Conservation (phyloP, 2,888 invertebrate genomes). For the Coecobrya sp. region DNA sequence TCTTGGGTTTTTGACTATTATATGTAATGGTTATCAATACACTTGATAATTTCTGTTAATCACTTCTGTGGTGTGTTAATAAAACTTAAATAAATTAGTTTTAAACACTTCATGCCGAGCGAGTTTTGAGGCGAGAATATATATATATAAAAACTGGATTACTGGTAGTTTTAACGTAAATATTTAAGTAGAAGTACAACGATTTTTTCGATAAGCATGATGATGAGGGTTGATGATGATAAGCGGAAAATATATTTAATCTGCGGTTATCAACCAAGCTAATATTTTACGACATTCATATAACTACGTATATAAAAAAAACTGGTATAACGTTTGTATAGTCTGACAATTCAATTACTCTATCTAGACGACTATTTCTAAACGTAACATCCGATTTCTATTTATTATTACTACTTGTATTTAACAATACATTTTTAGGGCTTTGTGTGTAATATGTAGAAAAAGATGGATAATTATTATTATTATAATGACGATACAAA, state of each 20-base stretch:
- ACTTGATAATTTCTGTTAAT: too few relatives aligned
- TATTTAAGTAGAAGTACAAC: too few relatives aligned
- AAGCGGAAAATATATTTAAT: too few relatives aligned
- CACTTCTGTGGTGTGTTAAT: too few relatives aligned
- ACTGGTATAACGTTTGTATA: constrained; percentile 28
- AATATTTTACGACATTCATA: not conserved
- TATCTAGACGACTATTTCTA: not conserved
- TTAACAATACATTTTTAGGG: not conserved
- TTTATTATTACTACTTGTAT: not conserved
- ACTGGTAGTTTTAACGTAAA: not conserved
- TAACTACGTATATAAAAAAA: not conserved
- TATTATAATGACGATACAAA: constrained; percentile 9
- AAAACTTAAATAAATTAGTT: too few relatives aligned
- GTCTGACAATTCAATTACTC: not conserved
- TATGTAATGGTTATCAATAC: too few relatives aligned
- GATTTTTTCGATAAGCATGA: not conserved
- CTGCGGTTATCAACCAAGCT: too few relatives aligned
- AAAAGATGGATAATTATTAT: not conserved
- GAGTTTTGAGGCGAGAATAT: too few relatives aligned
- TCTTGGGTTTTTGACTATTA: too few relatives aligned
- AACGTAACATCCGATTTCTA: too few relatives aligned
- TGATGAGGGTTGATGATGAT: not conserved
- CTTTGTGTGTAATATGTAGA: not conserved
- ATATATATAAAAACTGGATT: not conserved
- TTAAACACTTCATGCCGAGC: too few relatives aligned